A percentile compares a stretch with the other conserved stretches of the same genome.
Conservation (phyloP, 2,113 vertebrate species). For the Anthoscopus minutus region DNA sequence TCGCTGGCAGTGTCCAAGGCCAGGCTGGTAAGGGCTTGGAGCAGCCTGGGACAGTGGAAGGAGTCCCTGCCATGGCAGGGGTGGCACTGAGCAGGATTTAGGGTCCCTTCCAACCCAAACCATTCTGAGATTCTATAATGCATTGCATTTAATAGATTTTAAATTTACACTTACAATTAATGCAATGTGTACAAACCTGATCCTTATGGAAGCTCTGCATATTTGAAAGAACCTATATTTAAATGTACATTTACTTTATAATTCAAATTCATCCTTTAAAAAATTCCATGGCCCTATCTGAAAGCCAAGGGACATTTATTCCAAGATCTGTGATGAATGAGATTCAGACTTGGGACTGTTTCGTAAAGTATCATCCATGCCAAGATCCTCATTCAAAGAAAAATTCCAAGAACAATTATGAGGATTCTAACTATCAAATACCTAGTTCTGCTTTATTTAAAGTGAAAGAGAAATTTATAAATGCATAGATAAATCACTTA, state of each 20-base stretch:
- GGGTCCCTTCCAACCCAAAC: not conserved
- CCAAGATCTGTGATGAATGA: constrained; percentile 16
- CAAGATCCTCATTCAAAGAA: constrained; percentile 36
- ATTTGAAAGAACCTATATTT: not conserved
- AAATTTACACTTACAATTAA: not conserved
- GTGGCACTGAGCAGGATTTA: not conserved
- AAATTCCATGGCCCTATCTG: not conserved
- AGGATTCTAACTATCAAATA: constrained; percentile 6
- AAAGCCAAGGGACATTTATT: constrained; percentile 4
- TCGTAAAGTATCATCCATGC: not conserved
- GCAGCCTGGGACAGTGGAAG: not conserved
- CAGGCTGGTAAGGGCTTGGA: not conserved
- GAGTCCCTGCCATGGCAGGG: not conserved
- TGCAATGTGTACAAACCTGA: not conserved
- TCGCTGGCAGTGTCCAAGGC: not conserved
- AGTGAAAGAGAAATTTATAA: not conserved
- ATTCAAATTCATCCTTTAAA: not conserved
- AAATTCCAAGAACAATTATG: constrained; percentile 25
- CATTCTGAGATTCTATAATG: not conserved
- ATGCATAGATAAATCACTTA: not conserved
- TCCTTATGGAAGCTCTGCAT: not conserved
- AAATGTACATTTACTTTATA: not conserved
- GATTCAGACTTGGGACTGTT: not conserved
- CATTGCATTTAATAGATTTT: not conserved
- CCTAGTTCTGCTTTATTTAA: not conserved